Base-by-base conservation (phyloP, 2,888 invertebrate species). In the Bugula neritina region DNA sequence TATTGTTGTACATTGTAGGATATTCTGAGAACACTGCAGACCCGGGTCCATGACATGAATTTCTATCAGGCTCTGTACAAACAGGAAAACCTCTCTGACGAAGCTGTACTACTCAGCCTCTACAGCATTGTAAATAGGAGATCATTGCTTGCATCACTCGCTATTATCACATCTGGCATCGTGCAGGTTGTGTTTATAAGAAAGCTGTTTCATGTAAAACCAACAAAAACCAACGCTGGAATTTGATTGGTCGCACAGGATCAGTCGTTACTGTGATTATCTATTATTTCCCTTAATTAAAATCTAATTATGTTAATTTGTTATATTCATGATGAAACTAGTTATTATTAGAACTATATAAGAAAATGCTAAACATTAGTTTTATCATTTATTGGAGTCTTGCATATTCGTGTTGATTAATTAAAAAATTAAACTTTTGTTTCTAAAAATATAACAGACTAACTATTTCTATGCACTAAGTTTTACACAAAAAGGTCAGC, bases 141-240 rank as follows among this genome's bases (percentile, higher is more conserved):
- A 31, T 63, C 63, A 3, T 10, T 63, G 2, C 3, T 63, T 63
- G 29, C 63, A 31, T 63, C 63, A 29, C 3, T 34, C 63, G 63
- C n/a, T n/a, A 63, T 63, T 27, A 63, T 63, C 29, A 3, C 31
- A 2, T 63, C 63, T 5, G 31, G 25, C 63, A 25, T 63, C 17
- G n/a, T 63, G 31, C 63, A 63, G 27, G 63, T 63, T 34, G 63
- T 63, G 10, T 63, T 63, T n/a, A 17, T 63, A 5, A 63, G n/a
- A 34, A 63, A 63, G n/a, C 63, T 63, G 13, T 63, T 63, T 31
- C 27, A 34, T 43, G 43, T 43, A 10, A 5, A 17, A 17, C 43
- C 43, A 43, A 5, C 5, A 17, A 43, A 43, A 43, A 43, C 43
- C 17, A 43, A 43, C 43, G 43, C 43, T 10, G 43, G 43, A 17